Evolutionary conservation across 2,113 vertebrate genomes (phyloP), one percentile per base, ranked within the genome.

Genomic region (Loxodonta africana): DNA sequence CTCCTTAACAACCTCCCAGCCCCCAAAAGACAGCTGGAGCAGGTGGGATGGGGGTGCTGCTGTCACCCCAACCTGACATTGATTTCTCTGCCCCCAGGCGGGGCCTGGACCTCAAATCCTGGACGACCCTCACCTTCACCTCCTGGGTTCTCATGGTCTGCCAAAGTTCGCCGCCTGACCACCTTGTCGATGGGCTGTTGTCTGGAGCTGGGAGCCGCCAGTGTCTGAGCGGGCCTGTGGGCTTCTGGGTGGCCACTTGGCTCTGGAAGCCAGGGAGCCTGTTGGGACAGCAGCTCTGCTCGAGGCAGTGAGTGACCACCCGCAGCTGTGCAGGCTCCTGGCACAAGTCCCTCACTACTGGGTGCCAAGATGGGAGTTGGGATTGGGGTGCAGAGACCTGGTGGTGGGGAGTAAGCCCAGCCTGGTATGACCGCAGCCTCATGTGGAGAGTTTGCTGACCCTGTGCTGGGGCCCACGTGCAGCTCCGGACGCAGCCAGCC

Each of bases 31-130:
- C 3, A 2, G 15, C 69, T 25, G 30, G 46, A 60, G 62, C 21
- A 5, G 48, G 11, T 10, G 48, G 30, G 44, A 33, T 44, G 48
- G 46, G 21, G 9, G 21, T 23, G 1, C 28, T 10, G 46, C 30
- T 20, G 5, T 20, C 28, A 21, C 20, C 60, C 44, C 3, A 8
- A 51, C 51, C 44, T 57, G 60, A 91, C 69, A 14, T 3, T 0
- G 0, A 48, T 44, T 83, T 83, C 51, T 92, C 76, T 73, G n/a
- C 77, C 74, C 62, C 2, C 95, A 99, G 99, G 98, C 98, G 0
- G 99, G 99, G 26, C 99, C 99, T 0, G 99, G 99, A 8, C 99
- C 99, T 23, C 98, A 98, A 80, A 33, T 98, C 7, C 93, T 99
- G 94, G 97, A 98, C 0, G 97, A 99, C 57, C 95, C 98, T 51